Base-by-base conservation (phyloP, 2,797 vertebrate genomes). In the Myotis daubentonii region DNA sequence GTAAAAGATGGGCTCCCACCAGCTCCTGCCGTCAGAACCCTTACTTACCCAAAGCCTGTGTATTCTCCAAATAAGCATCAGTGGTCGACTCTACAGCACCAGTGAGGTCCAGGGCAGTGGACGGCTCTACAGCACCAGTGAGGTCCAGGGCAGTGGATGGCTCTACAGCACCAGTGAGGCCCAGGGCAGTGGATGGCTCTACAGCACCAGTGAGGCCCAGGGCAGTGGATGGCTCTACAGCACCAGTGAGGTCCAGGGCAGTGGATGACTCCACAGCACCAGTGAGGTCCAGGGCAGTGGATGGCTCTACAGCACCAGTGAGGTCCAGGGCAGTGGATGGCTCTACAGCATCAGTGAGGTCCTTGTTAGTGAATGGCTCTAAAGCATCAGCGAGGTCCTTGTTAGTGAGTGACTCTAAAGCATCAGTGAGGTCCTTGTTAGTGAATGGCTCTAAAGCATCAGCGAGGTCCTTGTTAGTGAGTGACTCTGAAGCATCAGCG, bases 31-130 rank as follows among this genome's bases (percentile, higher is more conserved):
- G n/a, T 38, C 16, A 9, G 62, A 66, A 49, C 17, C 19, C 12
- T 94, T 49, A 93, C 94, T 89, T 74, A 96, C 94, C 36, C 1
- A 25, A 74, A 60, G 15, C 3, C 44, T 41, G 38, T 1, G 6
- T 17, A 4, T 7, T 33, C 1, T 78, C 12, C 8, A 23, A 6
- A 53, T 66, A 5, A 25, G 13, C 0, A 0, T 13, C 15, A 49
- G 25, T 19, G 57, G 23, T 23, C 6, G 17, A 12, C 8, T n/a
- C 47, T 28, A 1, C 19, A 38, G 33, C 19, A 11, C 1, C 33
- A 22, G 19, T 38, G 33, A 9, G 2, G 15, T 13, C 2, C 20
- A 2, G 5, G 8, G 30, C 72, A 28, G 30, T 6, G 23, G 1
- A 6, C 7, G 5, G 8, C 44, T 75, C 30, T 20, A 1, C 66